Conservation (phyloP, 2,888 invertebrate species). For the Linnaemya tessellans region DNA sequence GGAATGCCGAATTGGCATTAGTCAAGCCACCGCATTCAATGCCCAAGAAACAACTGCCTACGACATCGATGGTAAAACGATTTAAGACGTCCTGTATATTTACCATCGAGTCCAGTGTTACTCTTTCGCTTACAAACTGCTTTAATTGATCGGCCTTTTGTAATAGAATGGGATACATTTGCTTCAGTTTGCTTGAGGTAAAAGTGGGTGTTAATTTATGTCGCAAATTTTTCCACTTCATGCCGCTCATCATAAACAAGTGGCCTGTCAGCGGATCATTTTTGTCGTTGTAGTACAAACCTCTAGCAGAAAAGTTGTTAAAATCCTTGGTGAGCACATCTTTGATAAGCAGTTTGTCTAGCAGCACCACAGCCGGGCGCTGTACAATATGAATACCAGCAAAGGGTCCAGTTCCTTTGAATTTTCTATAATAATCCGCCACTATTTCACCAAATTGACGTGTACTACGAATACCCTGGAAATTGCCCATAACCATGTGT, state of each 20-base stretch:
- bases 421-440: too few relatives aligned
- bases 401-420: conserved; percentile 69
- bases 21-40: conserved; percentile 79
- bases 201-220: conserved; percentile 83
- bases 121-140: too few relatives aligned
- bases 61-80: too few relatives aligned
- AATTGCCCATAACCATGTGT: conserved; percentile 60
- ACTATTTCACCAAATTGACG: neutral
- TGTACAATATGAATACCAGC: conserved; percentile 76
- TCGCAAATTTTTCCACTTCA: conserved; percentile 82
- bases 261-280: too few relatives aligned
- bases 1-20: conserved; percentile 77
- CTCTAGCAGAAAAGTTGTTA: conserved; percentile 76
- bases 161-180: conserved; percentile 62
- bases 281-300: too few relatives aligned
- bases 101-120: too few relatives aligned
- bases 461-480: conserved; percentile 42
- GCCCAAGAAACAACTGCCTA: conserved; percentile 81
- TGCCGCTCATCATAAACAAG: too few relatives aligned
- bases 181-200: conserved; percentile 83
- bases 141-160: too few relatives aligned
- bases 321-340: conserved; percentile 75
- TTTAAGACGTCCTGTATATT: too few relatives aligned
- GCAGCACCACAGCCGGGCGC: conserved; percentile 72
- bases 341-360: conserved; percentile 75